Evolutionary conservation across 2,888 invertebrate genomes (phyloP).

Genomic region (Formica aserva): DNA sequence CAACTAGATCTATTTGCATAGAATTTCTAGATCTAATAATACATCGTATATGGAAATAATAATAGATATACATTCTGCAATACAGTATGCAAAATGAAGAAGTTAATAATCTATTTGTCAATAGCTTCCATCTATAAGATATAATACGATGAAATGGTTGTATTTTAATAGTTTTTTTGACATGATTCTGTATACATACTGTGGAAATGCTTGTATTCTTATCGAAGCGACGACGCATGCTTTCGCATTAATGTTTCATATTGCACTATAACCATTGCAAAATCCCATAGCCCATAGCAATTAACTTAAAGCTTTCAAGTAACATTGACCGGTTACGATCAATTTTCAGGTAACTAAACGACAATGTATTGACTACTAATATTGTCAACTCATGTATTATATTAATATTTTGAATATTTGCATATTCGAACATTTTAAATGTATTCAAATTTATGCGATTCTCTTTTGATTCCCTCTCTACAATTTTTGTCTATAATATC

Average conservation of each 20-base stretch:
- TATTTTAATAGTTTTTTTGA: neutral
- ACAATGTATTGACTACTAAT: constrained; percentile 1
- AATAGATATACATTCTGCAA: no score
- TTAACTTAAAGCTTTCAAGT: constrained; percentile 40
- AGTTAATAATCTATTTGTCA: neutral
- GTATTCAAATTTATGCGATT: no score
- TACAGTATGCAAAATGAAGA: neutral
- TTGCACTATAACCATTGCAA: neutral
- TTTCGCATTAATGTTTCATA: constrained; percentile 8
- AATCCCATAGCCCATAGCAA: neutral
- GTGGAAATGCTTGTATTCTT: neutral
- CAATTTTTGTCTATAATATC: no score
- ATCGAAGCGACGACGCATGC: neutral
- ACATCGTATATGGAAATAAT: no score
- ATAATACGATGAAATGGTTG: neutral
- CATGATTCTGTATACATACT: neutral
- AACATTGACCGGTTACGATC: constrained; percentile 26
- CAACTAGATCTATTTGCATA: neutral
- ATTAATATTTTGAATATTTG: neutral
- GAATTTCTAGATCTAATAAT: no score
- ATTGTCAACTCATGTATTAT: neutral
- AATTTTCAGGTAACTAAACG: neutral
- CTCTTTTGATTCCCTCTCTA: no score
- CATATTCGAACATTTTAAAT: no score
- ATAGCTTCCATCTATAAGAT: no score